Evolutionary conservation across 2,888 invertebrate genomes (phyloP).

Genomic region (Tryphoninae sp.): DNA sequence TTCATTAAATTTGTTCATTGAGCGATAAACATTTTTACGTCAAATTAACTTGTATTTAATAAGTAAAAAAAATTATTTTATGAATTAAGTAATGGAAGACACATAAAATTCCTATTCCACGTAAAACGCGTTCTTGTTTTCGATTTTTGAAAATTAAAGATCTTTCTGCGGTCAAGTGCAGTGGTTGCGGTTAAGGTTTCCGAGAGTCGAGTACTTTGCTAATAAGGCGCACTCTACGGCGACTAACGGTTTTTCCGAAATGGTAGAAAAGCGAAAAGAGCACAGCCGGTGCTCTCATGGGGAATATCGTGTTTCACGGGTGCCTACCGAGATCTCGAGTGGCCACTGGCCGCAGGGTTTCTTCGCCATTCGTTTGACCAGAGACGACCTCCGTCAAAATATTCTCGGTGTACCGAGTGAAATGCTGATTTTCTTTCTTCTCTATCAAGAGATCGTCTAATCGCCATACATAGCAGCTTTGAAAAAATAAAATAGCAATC

Average conservation of each 20-base stretch:
- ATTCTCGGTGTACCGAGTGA: background rate
- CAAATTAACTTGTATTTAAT: background rate
- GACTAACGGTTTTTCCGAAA: slow-evolving; percentile 46
- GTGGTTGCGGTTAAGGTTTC: slow-evolving; percentile 49
- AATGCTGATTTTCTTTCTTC: background rate
- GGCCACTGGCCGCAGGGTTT: slow-evolving; percentile 18
- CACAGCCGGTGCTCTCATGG: slow-evolving; percentile 67
- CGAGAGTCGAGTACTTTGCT: slow-evolving; percentile 71
- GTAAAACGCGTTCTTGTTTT: background rate
- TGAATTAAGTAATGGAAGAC: background rate
- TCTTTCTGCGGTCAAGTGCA: slow-evolving; percentile 76
- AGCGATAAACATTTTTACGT: too few species aligned
- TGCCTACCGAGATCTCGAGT: slow-evolving; percentile 35
- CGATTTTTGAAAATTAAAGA: background rate
- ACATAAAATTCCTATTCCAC: background rate
- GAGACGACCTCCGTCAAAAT: slow-evolving; percentile 26
- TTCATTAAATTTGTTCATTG: too few species aligned
- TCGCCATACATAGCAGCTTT: slow-evolving; percentile 7
- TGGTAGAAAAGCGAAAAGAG: slow-evolving; percentile 64
- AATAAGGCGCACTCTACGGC: slow-evolving; percentile 68
- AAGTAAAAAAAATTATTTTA: background rate
- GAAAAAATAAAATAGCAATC: slow-evolving; percentile 61
- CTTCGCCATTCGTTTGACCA: slow-evolving; percentile 22
- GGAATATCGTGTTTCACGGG: slow-evolving; percentile 70
- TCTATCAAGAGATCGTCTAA: slow-evolving; percentile 22